Conservation (phyloP, 1,140 invertebrate genomes). For the Diploscapter pachys region DNA sequence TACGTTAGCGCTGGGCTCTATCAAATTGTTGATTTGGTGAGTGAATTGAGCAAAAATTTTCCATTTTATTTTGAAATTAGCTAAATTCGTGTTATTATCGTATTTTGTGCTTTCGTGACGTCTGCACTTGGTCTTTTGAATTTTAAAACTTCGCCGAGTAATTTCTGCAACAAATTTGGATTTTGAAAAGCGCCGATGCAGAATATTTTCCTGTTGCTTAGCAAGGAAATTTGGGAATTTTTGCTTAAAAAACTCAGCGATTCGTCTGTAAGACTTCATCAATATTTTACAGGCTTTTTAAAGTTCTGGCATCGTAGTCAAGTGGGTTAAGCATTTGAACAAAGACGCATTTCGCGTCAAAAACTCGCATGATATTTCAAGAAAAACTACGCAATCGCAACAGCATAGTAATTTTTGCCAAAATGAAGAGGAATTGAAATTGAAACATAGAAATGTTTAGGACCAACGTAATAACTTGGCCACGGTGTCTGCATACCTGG, state of each 20-base stretch:
- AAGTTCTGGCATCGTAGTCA: conserved; percentile 3
- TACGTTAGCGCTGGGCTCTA: conserved; percentile 53
- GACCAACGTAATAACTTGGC: conserved; percentile 58
- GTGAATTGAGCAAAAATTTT: conserved; percentile 11
- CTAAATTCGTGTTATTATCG: too few species aligned
- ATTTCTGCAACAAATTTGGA: too few species aligned
- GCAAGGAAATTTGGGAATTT: too few species aligned
- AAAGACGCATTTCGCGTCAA: conserved; percentile 2
- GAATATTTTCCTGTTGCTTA: too few species aligned
- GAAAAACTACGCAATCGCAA: background rate
- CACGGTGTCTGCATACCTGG: conserved; percentile 57
- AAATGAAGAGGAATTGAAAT: conserved; percentile 15
- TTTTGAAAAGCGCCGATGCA: too few species aligned
- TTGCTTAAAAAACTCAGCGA: too few species aligned
- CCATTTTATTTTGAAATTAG: background rate
- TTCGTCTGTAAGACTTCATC: too few species aligned
- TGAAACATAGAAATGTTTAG: conserved; percentile 34
- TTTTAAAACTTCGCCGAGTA: too few species aligned
- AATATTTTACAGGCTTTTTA: too few species aligned
- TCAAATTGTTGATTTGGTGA: conserved; percentile 55
- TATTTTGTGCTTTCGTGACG: too few species aligned
- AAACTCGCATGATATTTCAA: conserved; percentile 10
- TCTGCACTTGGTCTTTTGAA: too few species aligned
- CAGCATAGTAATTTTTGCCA: conserved; percentile 8
- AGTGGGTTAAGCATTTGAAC: conserved; percentile 3